phyloP scores from a whole-genome alignment of 2,797 vertebrate genomes.

The Prunella strophiata region DNA sequence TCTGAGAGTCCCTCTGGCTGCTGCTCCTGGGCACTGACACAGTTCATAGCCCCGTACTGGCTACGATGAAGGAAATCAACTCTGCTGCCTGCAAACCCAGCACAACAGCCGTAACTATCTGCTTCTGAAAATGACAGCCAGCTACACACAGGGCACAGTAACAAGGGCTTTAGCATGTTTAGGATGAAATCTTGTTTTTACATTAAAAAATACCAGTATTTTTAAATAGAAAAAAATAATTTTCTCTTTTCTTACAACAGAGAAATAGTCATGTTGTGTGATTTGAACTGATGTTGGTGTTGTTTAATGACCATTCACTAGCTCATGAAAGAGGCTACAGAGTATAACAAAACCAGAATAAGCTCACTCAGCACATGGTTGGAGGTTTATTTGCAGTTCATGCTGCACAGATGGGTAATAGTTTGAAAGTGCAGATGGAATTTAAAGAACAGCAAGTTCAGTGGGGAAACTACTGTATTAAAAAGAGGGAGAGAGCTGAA shows the following conservation, averaged over 20 bases:
- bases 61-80: background rate
- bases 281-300: background rate
- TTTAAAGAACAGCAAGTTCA: constrained; percentile 74
- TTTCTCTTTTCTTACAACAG: background rate
- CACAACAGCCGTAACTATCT: background rate
- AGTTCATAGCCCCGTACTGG: background rate
- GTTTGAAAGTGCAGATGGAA: constrained; percentile 78
- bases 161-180: background rate
- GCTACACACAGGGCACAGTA: background rate
- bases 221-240: background rate
- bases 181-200: background rate
- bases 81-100: background rate
- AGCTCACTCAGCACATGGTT: constrained; percentile 27
- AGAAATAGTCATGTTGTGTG: background rate
- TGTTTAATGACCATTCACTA: constrained; percentile 30
- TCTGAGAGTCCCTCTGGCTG: background rate
- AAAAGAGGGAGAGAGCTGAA: constrained; percentile 44
- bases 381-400: constrained; percentile 69
- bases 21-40: background rate
- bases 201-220: background rate
- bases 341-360: background rate
- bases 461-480: constrained; percentile 62
- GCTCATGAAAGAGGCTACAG: background rate
- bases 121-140: background rate
- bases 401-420: constrained; percentile 76